Base-by-base conservation (phyloP, 2,888 invertebrate genomes). In the Drosophila emarginata region DNA sequence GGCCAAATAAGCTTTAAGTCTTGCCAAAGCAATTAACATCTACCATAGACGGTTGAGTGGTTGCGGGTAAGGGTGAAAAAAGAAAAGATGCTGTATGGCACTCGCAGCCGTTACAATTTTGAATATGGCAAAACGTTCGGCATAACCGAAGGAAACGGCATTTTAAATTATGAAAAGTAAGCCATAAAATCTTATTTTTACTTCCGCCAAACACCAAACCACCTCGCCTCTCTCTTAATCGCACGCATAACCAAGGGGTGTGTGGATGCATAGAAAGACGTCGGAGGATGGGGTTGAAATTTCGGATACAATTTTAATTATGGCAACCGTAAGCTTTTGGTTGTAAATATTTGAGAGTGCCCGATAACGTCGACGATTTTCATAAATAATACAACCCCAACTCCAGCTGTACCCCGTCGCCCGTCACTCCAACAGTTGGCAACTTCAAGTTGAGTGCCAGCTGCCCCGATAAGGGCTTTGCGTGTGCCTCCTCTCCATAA, bases 251-350 rank as follows among this genome's bases (percentile, higher is more conserved):
- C 45, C 45, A 18, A 21, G 45, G 45, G 64, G 57, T 28, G 21
- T 32, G 53, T 36, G 4, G 37, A n/a, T 21, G 51, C 32, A 26
- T 7, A 64, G 7, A 11, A 15, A n/a, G 59, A 18, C 37, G 21
- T 2, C 14, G 59, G 52, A 23, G 63, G 7, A 11, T 61, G 76
- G 77, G 76, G 73, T 72, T 68, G 80, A 87, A 83, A 84, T 88
- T 89, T 90, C 85, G 89, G 90, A 86, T 90, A 90, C 89, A 90
- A 90, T 90, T 90, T 90, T 90, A 90, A 90, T 90, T 90, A 90
- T 90, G 89, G 87, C 90, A 88, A 90, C 90, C 90, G 89, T 90
- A 89, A 90, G 90, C 88, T 90, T 89, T 89, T 79, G 90, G 89
- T 89, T 87, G 89, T 90, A 90, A 90, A 90, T 90, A 89, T 90